Evolutionary conservation across 2,797 vertebrate genomes (phyloP).

Genomic region (Bradypus variegatus): DNA sequence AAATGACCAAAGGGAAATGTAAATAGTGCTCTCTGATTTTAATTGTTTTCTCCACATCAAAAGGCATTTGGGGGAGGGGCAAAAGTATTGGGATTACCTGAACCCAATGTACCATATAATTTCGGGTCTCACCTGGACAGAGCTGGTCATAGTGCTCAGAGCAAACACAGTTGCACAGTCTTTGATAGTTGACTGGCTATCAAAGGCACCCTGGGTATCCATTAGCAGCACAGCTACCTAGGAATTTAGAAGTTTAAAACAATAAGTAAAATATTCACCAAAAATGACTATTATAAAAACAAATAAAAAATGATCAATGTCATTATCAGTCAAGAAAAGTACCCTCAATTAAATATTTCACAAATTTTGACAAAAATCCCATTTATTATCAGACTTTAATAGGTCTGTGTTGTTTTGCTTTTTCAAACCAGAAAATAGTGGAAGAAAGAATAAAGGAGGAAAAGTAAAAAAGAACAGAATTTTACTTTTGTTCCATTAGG

Average conservation of each 20-base stretch:
- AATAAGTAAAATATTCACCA: slow-evolving; percentile 43
- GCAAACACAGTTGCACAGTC: slow-evolving; percentile 98
- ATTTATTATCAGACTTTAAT: background rate
- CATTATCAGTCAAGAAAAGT: slow-evolving; percentile 38
- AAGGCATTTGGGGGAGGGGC: background rate
- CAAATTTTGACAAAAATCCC: slow-evolving; percentile 1
- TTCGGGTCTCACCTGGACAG: slow-evolving; percentile 85
- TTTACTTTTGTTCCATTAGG: slow-evolving; percentile 90
- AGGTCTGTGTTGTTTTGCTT: slow-evolving; percentile 20
- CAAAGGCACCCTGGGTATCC: slow-evolving; percentile 99
- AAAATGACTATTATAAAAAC: background rate
- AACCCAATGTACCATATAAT: background rate
- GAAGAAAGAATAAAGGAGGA: background rate
- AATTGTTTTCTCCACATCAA: background rate
- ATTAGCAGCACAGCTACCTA: slow-evolving; percentile 96
- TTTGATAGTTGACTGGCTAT: slow-evolving; percentile 99
- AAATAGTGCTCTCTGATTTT: background rate
- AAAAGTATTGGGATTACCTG: background rate
- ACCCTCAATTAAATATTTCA: background rate
- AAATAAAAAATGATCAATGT: slow-evolving; percentile 10
- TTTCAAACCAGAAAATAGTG: slow-evolving; percentile 8
- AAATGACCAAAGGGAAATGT: background rate
- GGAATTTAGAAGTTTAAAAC: slow-evolving; percentile 39
- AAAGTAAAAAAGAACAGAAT: background rate
- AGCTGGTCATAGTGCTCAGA: slow-evolving; percentile 99